phyloP scores from a whole-genome alignment of 64 coral and sea anemone genomes.

The Stylophora pistillata region DNA sequence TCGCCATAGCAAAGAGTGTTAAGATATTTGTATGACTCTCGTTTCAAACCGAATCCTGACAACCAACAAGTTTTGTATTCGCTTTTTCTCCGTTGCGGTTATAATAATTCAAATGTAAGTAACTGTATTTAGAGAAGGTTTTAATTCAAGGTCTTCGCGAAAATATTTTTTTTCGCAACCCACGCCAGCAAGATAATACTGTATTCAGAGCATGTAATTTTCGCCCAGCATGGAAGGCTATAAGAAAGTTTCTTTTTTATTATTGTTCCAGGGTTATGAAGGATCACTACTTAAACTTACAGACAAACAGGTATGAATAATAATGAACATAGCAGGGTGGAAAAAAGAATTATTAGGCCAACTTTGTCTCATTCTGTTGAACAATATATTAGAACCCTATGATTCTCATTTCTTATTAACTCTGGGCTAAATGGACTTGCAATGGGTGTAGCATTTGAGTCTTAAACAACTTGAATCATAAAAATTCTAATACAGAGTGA shows the following conservation, averaged over 20 bases:
- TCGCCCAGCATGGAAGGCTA: not conserved
- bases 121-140: too few species aligned
- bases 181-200: not conserved
- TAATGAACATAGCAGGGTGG: constrained; percentile 1
- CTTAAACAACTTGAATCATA: too few species aligned
- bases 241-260: constrained; percentile 6
- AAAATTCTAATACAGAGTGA: too few species aligned
- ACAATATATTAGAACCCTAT: not conserved
- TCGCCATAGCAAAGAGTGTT: not conserved
- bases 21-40: not conserved
- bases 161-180: not conserved
- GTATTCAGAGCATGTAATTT: not conserved
- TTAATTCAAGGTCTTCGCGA: not conserved
- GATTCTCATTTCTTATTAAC: not conserved
- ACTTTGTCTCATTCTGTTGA: constrained; percentile 9
- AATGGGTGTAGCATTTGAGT: too few species aligned
- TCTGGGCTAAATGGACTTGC: not conserved
- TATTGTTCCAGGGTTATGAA: constrained; percentile 85
- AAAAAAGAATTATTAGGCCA: not conserved
- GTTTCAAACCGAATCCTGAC: not conserved
- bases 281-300: constrained; percentile 92
- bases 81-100: too few species aligned
- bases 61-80: too few species aligned
- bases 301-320: constrained; percentile 82
- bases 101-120: too few species aligned